phyloP scores from a whole-genome alignment of 2,888 invertebrate species.

The Drosophila pullipes region DNA sequence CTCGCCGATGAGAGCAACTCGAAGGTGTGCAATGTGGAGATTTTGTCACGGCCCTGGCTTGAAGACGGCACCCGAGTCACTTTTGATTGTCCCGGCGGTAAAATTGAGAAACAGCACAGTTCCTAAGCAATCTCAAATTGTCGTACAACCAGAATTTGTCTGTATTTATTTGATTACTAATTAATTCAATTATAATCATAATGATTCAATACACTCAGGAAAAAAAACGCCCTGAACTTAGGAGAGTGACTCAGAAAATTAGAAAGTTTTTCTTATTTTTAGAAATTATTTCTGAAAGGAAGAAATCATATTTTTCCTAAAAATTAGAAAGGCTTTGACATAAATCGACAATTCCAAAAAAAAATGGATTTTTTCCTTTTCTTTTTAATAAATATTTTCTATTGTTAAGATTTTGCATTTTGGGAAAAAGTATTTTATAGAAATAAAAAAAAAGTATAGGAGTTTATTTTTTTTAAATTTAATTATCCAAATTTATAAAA shows the following conservation, averaged over 20 bases:
- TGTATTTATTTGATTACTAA: neutral
- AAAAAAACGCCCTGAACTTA: accelerated
- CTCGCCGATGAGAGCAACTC: neutral
- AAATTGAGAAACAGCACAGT: neutral
- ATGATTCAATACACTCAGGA: neutral
- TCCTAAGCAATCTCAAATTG: neutral
- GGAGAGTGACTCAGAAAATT: neutral
- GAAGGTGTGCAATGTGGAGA: neutral
- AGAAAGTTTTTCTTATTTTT: neutral
- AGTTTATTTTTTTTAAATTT: too few relatives aligned
- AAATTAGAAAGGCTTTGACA: too few relatives aligned
- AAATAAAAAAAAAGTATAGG: too few relatives aligned
- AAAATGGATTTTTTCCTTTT: too few relatives aligned
- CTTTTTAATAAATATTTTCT: too few relatives aligned
- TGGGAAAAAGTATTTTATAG: too few relatives aligned
- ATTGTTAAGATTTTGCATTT: too few relatives aligned
- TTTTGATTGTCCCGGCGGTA: neutral
- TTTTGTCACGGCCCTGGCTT: neutral
- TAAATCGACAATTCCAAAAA: too few relatives aligned
- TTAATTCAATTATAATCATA: neutral
- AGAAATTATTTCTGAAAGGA: too few relatives aligned
- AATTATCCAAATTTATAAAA: too few relatives aligned
- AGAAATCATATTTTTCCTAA: too few relatives aligned
- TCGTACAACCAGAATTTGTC: neutral
- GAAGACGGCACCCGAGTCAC: neutral